Evolutionary conservation across 2,113 vertebrate species (phyloP).

Genomic region (Pterocles gutturalis): DNA sequence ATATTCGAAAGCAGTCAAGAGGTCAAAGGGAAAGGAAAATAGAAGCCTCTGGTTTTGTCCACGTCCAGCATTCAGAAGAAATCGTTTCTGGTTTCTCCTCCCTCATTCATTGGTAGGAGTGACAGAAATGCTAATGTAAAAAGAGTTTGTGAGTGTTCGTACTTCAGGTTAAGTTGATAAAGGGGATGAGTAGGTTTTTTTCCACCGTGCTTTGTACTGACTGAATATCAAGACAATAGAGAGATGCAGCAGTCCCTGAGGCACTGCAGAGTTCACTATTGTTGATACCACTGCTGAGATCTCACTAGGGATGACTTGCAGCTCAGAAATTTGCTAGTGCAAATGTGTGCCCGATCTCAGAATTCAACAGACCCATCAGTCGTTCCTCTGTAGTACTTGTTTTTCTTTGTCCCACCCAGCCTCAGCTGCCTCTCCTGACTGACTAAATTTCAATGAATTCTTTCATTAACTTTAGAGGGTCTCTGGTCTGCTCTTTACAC

Average conservation of each 20-base stretch:
- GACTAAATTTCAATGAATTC: not conserved
- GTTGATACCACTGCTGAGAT: not conserved
- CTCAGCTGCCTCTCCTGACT: not conserved
- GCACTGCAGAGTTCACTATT: not conserved
- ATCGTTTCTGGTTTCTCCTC: not conserved
- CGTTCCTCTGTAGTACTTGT: not conserved
- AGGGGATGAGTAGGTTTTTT: not conserved
- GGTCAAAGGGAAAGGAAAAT: not conserved
- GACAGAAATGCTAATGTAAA: not conserved
- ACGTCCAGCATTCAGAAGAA: not conserved
- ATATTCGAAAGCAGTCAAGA: not conserved
- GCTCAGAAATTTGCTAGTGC: not conserved
- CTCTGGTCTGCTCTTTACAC: not conserved
- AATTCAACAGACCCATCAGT: not conserved
- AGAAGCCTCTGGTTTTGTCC: not conserved
- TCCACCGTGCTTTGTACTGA: not conserved
- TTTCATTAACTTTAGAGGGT: not conserved
- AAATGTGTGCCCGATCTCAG: not conserved
- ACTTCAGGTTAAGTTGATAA: not conserved
- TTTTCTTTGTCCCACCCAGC: not conserved
- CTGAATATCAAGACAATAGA: not conserved
- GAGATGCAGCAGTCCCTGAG: not conserved
- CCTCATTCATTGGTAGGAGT: not conserved
- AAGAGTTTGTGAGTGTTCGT: not conserved
- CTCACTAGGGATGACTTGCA: not conserved